Base-by-base conservation (phyloP, 2,113 vertebrate species). In the Salvelinus alpinus region DNA sequence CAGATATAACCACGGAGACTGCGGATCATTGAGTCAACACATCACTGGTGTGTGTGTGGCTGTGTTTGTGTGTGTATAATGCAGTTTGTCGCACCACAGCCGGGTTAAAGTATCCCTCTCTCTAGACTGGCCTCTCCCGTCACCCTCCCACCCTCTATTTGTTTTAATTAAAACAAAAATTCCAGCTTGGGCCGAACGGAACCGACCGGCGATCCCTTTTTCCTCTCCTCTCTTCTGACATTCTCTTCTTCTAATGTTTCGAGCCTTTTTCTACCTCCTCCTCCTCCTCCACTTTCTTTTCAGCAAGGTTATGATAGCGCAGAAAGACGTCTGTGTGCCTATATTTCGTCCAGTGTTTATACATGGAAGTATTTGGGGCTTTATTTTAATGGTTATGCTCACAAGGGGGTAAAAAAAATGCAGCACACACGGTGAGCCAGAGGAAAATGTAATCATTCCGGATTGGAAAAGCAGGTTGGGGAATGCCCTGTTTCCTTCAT, bases 161-260 rank as follows among this genome's bases (percentile, higher is more conserved):
- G 88, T 87, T 92, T 92, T 91, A 90, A 92, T 92, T 91, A 90
- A 91, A 91, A 85, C 80, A 88, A 88, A 92, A 86, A 80, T 83
- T 90, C 85, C 78, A 86, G 74, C 73, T 80, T 75, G 48, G 67
- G 84, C 88, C 65, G 69, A 83, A 80, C 51, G 16, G 84, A 77
- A 71, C 84, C 24, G 31, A 81, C 80, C 38, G 11, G 76, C 78
- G 5, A 73, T 65, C 77, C 70, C 79, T 86, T 81, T 86, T 82
- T 81, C 76, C 70, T 83, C 81, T 81, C 75, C 70, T 83, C 81
- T 54, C 48, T 54, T 84, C 80, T 83, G 80, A 73, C 84, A 72
- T 77, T 74, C 20, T 48, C 7, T 31, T 71, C 59, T 20, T 14
- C 66, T 76, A 70, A 75, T 77, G 77, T 74, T 80, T 80, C 83